phyloP scores from a whole-genome alignment of 92 coral and sea anemone species.

The Siderastrea siderea region DNA sequence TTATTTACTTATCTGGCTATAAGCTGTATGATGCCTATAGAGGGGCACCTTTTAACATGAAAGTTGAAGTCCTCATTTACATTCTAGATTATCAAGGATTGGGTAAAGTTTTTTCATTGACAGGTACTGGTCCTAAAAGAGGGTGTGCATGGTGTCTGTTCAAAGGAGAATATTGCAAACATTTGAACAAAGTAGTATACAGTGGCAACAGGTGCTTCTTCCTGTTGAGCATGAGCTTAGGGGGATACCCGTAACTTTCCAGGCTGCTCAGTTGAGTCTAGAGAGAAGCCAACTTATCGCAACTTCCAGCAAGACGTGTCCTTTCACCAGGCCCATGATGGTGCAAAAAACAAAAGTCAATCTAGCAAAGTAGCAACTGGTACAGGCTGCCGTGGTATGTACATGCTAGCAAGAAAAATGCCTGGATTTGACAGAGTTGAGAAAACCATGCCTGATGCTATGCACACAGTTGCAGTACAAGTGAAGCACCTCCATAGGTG shows the following conservation, averaged over 20 bases:
- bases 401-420: conserved; percentile 16
- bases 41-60: conserved; percentile 31
- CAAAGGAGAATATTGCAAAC: conserved; percentile 37
- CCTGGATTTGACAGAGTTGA: conserved; percentile 42
- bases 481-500: conserved; percentile 30
- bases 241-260: conserved; percentile 27
- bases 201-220: conserved; percentile 59
- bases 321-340: conserved; percentile 47
- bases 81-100: conserved; percentile 63
- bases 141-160: conserved; percentile 35
- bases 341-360: conserved; percentile 20
- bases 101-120: conserved; percentile 38
- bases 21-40: conserved; percentile 50
- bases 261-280: conserved; percentile 8
- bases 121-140: conserved; percentile 48
- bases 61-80: conserved; percentile 47
- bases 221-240: conserved; percentile 26
- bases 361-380: conserved; percentile 22
- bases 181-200: conserved; percentile 45
- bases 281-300: conserved; percentile 31
- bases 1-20: neutral
- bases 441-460: conserved; percentile 44
- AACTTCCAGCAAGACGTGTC: conserved; percentile 18
- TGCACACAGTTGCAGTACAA: conserved; percentile 62
- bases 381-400: conserved; percentile 41